Base-by-base conservation (phyloP, 92 coral and sea anemone species). In the Virgularia gustaviana region DNA sequence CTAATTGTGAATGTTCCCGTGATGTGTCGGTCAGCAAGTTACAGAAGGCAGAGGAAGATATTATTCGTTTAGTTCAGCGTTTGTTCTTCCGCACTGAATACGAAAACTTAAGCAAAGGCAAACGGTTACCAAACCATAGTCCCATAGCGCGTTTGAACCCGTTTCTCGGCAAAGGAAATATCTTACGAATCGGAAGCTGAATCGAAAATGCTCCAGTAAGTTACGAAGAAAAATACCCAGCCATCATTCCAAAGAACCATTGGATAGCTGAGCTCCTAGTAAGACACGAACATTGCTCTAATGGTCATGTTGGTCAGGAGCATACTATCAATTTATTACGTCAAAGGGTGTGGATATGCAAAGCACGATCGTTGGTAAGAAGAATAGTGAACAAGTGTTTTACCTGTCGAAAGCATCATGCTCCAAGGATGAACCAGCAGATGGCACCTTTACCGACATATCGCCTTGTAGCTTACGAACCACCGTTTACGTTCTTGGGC, bases 401-500 rank as follows among this genome's bases (percentile, higher is more conserved):
- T 9, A 57, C 16, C 47, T 82, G 83, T 51, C 77, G 86, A 70
- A 82, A 44, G 29, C 72, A 75, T 25, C 54, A 82, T 32, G 78
- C 72, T 28, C 70, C 79, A 35, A 37, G 61, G 13, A 19, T 77
- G 57, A 59, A 72, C 49, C 83, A 83, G 39, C 34, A 18, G 49
- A 83, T 83, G 78, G 83, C 88, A 0, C 72, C 68, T 42, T 70
- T 83, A 56, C 84, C 83, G 11, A 51, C 63, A 24, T 77, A 53
- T 38, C 33, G 82, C 12, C n/a, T 77, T 23, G 77, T 76, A 41
- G 73, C 75, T 3, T 76, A 77, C 29, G 57, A 70, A 24, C 86
- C 82, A 15, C 86, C 86, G 16, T 82, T 82, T 34, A 59, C 82
- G n/a, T 82, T 59, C 45, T 42, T 78, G 16, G 71, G 87, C 15